A percentile compares a stretch with the other conserved stretches of the same genome.
Conservation (phyloP, 2,113 vertebrate genomes). For the Oxygymnocypris stewartii region DNA sequence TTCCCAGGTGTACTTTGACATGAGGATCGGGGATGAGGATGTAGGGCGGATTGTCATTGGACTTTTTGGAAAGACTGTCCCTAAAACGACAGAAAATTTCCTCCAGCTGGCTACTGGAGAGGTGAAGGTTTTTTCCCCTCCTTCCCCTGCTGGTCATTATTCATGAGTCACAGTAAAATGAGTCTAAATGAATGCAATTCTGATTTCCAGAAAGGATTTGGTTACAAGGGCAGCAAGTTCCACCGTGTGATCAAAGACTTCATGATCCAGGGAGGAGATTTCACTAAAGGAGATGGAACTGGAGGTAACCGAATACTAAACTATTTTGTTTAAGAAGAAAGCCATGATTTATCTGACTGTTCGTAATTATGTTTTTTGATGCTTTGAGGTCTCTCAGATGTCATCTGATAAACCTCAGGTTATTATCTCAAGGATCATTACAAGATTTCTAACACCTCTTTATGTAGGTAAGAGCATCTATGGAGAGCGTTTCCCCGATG, state of each 20-base stretch:
- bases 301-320: conserved; percentile 73
- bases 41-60: conserved; percentile 87
- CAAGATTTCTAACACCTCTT: neutral
- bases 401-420: neutral
- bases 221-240: conserved; percentile 95
- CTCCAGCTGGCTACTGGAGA: conserved; percentile 88
- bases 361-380: neutral
- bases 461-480: conserved; percentile 93
- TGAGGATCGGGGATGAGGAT: conserved; percentile 89
- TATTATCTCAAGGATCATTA: neutral
- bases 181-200: neutral
- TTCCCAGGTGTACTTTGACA: conserved; percentile 87
- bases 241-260: conserved; percentile 96
- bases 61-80: conserved; percentile 93
- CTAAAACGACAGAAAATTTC: conserved; percentile 96
- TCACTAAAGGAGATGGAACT: conserved; percentile 94
- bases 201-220: conserved; percentile 90
- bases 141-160: neutral
- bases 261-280: conserved; percentile 99
- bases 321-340: neutral
- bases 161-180: neutral
- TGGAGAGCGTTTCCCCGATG: conserved; percentile 91
- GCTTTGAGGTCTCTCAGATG: neutral
- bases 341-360: neutral
- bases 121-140: conserved; percentile 67